Percentiles rank a stretch among this genome's conserved stretches.
These are phyloP conservation scores for Octonoba sinensis DNA, from an alignment of 2,888 invertebrate species.

Conservation along the genomic window DNA sequence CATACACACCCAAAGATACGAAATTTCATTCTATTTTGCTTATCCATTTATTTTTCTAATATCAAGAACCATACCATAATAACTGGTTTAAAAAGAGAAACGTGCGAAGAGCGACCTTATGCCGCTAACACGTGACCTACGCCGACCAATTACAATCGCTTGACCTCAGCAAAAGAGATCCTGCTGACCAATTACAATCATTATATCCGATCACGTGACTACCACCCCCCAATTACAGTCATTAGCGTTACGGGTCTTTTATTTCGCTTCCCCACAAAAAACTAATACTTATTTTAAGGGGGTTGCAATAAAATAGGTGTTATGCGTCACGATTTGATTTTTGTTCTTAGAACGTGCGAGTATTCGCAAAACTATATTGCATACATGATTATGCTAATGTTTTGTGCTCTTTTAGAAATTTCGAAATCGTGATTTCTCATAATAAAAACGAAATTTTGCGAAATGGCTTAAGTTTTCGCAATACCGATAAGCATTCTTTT, in stretches of 20 bases:
- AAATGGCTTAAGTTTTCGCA: too few species aligned
- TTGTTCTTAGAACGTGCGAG: conserved; percentile 9
- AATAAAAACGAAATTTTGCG: not conserved
- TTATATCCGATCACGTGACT: conserved; percentile 43
- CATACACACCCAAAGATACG: conserved; percentile 27
- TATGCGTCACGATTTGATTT: conserved; percentile 48
- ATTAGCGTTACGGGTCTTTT: conserved; percentile 36
- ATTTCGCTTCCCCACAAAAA: conserved; percentile 21
- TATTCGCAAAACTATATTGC: too few species aligned
- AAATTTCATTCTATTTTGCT: conserved; percentile 34
- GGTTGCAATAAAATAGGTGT: conserved; percentile 37
- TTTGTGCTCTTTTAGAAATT: not conserved
- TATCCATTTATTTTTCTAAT: conserved; percentile 6
- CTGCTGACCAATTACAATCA: conserved; percentile 44
- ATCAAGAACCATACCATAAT: conserved; percentile 41
- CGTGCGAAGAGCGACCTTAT: conserved; percentile 45
- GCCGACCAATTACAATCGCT: conserved; percentile 51
- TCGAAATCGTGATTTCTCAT: conserved; percentile 12
- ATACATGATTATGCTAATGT: too few species aligned
- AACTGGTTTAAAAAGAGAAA: conserved; percentile 39
- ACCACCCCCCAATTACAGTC: conserved; percentile 40
- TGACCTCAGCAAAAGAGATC: conserved; percentile 31
- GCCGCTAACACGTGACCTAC: conserved; percentile 30
- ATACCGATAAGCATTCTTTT: too few species aligned
- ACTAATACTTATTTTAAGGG: conserved; percentile 3